A percentile compares a stretch with the other conserved stretches of the same genome.
These are phyloP conservation scores for Ataeniobius toweri DNA, from an alignment of 2,797 vertebrate genomes.

Conservation along the genomic window DNA sequence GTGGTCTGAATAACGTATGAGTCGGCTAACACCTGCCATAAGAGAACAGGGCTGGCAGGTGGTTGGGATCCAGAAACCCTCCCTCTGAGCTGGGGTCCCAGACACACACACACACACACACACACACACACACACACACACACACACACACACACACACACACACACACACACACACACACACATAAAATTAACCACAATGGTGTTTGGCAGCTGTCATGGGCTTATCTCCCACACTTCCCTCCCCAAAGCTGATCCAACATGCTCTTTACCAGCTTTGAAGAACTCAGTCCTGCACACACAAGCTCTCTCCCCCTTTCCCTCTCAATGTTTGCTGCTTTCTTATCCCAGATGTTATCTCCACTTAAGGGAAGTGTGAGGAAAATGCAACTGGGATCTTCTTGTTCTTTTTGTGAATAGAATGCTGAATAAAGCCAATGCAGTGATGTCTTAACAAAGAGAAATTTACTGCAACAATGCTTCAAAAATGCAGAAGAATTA, in stretches of 20 bases:
- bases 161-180: constrained; percentile 27
- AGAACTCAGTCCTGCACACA: constrained; percentile 40
- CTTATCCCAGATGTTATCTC: constrained; percentile 77
- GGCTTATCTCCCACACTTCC: constrained; percentile 73
- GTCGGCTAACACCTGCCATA: constrained; percentile 67
- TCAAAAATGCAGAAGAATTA: not conserved
- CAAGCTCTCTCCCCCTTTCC: constrained; percentile 37
- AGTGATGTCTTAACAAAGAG: constrained; percentile 26
- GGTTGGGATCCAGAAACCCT: constrained; percentile 69
- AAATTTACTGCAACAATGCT: constrained; percentile 13
- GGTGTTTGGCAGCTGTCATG: constrained; percentile 79
- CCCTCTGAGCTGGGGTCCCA: constrained; percentile 51
- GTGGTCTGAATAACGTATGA: constrained; percentile 52
- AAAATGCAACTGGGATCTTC: constrained; percentile 49
- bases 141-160: constrained; percentile 15
- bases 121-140: constrained; percentile 35
- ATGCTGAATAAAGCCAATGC: constrained; percentile 49
- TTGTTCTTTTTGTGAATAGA: constrained; percentile 39
- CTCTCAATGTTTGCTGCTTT: constrained; percentile 54
- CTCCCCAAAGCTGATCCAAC: constrained; percentile 64
- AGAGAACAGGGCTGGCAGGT: constrained; percentile 66
- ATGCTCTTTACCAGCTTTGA: constrained; percentile 52
- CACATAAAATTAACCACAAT: constrained; percentile 45
- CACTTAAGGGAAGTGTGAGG: constrained; percentile 69
- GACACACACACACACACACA: constrained; percentile 34